Base-by-base conservation (phyloP, 2,113 vertebrate species). In the Sylvilagus bachmani region DNA sequence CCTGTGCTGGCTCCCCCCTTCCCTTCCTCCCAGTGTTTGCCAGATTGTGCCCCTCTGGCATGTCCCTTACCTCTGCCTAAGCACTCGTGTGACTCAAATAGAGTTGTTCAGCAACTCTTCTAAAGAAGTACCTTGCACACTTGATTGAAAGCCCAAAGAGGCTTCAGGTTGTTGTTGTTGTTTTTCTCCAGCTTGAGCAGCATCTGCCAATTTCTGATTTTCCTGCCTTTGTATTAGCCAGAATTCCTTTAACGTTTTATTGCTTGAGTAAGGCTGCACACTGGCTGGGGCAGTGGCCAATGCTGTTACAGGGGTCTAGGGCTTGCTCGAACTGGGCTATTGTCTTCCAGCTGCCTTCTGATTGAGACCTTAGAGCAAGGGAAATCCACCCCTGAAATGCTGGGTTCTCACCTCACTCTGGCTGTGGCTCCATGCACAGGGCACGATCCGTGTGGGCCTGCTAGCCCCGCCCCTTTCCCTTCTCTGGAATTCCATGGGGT, bases 101-200 rank as follows among this genome's bases (percentile, higher is more conserved):
- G 89, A 97, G 97, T 97, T 97, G 97, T 96, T 97, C 84, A 93
- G 92, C 91, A 93, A 80, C 79, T 96, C 93, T 96, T 69, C 82
- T 97, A 90, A 92, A 98, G 90, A 92, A 96, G 83, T 91, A 96
- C 31, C 86, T 91, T 88, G 84, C 91, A 97, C 86, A 92, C 83
- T 98, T 97, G 95, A 98, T 97, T 98, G 97, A 98, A 98, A 94
- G 64, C 89, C 97, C 95, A 97, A 91, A 95, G 97, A 96, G 92
- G 91, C 88, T 95, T 96, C 93, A 79, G 0, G 95, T 81, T 83
- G 6, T 44, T 44, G 44, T 44, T 44, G 44, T 44, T 86, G 95
- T 96, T 84, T 90, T 86, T 14, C 77, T 87, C 91, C 94, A 95
- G 62, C 91, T 97, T 97, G 91, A 96, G 85, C 75, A 96, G 91